Conservation (phyloP, 2,888 invertebrate species). For the Abrostola tripartita region DNA sequence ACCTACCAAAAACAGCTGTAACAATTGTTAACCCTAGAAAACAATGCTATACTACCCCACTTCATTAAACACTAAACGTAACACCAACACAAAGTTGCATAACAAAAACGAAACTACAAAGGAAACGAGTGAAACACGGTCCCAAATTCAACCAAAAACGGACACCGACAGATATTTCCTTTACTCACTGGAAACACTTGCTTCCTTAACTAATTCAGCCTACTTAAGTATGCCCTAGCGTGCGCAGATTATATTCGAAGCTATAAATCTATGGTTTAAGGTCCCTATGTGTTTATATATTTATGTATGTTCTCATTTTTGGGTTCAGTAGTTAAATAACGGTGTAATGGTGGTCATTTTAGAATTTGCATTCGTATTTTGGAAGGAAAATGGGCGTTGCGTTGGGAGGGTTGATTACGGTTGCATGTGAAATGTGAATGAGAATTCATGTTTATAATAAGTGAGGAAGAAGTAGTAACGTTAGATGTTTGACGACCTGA, state of each 20-base stretch:
- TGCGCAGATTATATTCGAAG: slow-evolving; percentile 66
- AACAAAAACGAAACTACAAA: slow-evolving; percentile 28
- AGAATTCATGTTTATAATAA: neutral
- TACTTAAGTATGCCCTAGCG: slow-evolving; percentile 69
- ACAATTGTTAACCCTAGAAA: too few species aligned
- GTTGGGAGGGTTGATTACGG: neutral
- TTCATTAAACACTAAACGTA: neutral
- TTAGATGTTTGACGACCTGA: too few species aligned
- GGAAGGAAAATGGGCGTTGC: slow-evolving; percentile 30
- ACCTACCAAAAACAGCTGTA: too few species aligned
- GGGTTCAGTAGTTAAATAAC: slow-evolving; percentile 59
- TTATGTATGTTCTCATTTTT: slow-evolving; percentile 58
- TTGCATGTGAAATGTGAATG: slow-evolving; percentile 29
- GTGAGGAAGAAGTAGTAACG: too few species aligned
- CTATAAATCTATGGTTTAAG: slow-evolving; percentile 72
- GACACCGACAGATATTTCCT: slow-evolving; percentile 63
- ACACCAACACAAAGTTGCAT: slow-evolving; percentile 3
- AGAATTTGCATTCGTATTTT: slow-evolving; percentile 53
- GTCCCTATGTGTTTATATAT: slow-evolving; percentile 62
- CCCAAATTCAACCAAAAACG: slow-evolving; percentile 43
- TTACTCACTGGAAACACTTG: slow-evolving; percentile 51
- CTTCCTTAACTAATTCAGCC: slow-evolving; percentile 73
- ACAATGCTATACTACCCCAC: neutral
- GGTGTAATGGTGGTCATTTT: slow-evolving; percentile 51
- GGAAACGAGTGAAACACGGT: slow-evolving; percentile 20